Base-by-base conservation (phyloP, 2,797 vertebrate genomes). In the Aplochiton taeniatus region DNA sequence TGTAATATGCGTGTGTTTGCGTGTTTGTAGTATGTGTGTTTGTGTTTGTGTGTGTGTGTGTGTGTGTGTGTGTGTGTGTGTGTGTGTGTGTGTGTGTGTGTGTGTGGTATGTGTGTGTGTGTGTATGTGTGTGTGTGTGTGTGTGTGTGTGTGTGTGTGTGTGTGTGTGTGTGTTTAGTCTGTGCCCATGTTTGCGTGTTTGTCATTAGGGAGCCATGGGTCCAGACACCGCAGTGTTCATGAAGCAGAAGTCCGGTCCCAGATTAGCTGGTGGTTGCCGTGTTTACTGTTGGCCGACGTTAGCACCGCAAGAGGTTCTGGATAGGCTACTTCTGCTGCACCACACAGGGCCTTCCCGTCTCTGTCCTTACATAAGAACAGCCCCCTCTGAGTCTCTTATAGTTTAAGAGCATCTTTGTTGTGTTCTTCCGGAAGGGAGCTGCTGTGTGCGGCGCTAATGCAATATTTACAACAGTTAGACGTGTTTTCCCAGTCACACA, bases 261-360 rank as follows among this genome's bases (percentile, higher is more conserved):
- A 61, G 79, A 84, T 75, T 63, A 85, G 81, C 48, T 64, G 72
- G 78, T 79, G 75, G 78, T 73, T 59, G 12, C 8, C 52, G 1
- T 6, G 1, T 31, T 0, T 12, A 19, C 18, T 20, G 14, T 8
- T 13, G 20, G 17, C 12, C 13, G 6, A 55, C 31, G 18, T 41
- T 55, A 31, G 17, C 20, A 18, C 18, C 17, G 4, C 6, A 12
- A 11, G 17, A 20, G 53, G 10, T 31, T 10, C 53, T 31, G 8
- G 20, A 6, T 41, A 41, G 20, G 13, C 31, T 31, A 31, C 31
- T 31, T 2, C 31, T 31, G 31, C 3, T 31, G 31, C 31, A 31
- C 6, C 31, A 31, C 31, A 31, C 31, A 31, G 31, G 31, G 31
- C 31, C 31, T 31, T 31, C 31, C 31, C 31, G 2, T 6, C 31